These are phyloP conservation scores for Leptobrachium leishanense DNA, from an alignment of 2,113 vertebrate genomes.

Conservation along the genomic window DNA sequence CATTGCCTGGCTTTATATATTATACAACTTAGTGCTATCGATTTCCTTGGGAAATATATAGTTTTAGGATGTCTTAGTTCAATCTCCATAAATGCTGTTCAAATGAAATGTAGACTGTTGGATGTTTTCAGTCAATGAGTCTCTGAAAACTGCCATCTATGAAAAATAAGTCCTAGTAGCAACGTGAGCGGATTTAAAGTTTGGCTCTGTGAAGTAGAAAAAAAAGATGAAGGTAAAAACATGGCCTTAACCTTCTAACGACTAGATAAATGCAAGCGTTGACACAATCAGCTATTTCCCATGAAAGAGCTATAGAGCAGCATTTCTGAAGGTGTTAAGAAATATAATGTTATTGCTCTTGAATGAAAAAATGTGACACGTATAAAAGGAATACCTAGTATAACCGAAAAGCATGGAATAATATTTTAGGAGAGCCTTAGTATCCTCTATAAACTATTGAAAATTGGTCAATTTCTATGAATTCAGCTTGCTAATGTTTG, in stretches of 20 bases:
- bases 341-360: too few relatives aligned
- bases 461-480: too few relatives aligned
- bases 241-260: conserved; percentile 4
- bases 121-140: conserved; percentile 3
- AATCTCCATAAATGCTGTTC: conserved; percentile 21
- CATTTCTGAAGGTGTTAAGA: too few relatives aligned
- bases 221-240: background rate
- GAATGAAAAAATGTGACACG: too few relatives aligned
- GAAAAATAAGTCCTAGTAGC: background rate
- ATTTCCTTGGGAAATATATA: conserved; percentile 12
- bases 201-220: background rate
- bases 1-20: conserved; percentile 14
- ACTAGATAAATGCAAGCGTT: background rate
- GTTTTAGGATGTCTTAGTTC: conserved; percentile 16
- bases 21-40: conserved; percentile 14
- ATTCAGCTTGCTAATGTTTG: too few relatives aligned
- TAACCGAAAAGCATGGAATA: too few relatives aligned
- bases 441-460: too few relatives aligned
- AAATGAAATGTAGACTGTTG: conserved; percentile 25
- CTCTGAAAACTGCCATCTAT: conserved; percentile 12
- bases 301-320: too few relatives aligned
- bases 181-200: conserved; percentile 10
- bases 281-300: conserved; percentile 8
- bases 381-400: too few relatives aligned
- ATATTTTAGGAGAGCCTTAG: too few relatives aligned